phyloP scores from a whole-genome alignment of 2,888 invertebrate genomes.

The Pachycephus smyrnensis region DNA sequence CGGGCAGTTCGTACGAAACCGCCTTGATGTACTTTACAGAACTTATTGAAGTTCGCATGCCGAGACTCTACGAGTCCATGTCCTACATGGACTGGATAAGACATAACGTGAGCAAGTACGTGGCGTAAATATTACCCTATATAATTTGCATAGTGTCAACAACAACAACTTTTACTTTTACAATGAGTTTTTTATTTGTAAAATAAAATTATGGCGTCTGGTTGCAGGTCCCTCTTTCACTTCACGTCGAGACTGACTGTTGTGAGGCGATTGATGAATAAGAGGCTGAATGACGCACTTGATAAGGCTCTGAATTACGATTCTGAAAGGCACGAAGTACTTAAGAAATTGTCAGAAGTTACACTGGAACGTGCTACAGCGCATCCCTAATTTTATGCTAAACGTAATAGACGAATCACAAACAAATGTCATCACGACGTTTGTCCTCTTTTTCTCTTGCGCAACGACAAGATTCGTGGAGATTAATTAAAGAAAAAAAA shows the following conservation, averaged over 20 bases:
- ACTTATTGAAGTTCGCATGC: slow-evolving; percentile 48
- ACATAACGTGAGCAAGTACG: slow-evolving; percentile 40
- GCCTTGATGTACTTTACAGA: slow-evolving; percentile 52
- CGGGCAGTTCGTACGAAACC: slow-evolving; percentile 47
- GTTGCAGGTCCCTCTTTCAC: slow-evolving; percentile 38
- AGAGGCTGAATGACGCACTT: slow-evolving; percentile 19
- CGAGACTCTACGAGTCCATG: slow-evolving; percentile 42
- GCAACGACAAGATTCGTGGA: not conserved
- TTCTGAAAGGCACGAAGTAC: slow-evolving; percentile 29
- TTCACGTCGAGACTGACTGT: slow-evolving; percentile 30
- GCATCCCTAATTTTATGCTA: not conserved
- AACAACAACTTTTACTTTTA: not conserved
- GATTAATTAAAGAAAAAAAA: not conserved
- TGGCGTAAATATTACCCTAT: not conserved
- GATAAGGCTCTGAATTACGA: slow-evolving; percentile 37
- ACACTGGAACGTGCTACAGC: not conserved
- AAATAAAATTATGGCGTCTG: not conserved
- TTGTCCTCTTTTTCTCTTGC: not conserved
- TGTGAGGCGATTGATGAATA: slow-evolving; percentile 32
- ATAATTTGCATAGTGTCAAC: not conserved
- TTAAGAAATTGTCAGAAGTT: not conserved
- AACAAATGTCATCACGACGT: not conserved
- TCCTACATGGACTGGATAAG: slow-evolving; percentile 38
- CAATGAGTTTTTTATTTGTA: not conserved
- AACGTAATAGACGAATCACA: not conserved